Percentiles rank a stretch among this genome's conserved stretches.
These are phyloP conservation scores for Erythrolamprus reginae DNA, from an alignment of 2,113 vertebrate species.

Conservation along the genomic window DNA sequence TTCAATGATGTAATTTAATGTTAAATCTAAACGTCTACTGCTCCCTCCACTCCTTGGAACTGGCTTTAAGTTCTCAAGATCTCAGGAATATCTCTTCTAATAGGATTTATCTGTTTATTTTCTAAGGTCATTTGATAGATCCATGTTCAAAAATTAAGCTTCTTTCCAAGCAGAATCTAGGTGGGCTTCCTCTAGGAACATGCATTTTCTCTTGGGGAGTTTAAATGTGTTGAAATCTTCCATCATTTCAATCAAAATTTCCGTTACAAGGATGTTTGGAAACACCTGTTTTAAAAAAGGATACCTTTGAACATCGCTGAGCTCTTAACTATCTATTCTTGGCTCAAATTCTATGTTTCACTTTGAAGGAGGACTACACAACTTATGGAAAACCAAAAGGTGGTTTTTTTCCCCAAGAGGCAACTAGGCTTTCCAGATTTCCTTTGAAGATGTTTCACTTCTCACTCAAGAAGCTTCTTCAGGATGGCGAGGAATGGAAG, in stretches of 20 bases:
- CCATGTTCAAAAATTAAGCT: not conserved
- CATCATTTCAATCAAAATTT: not conserved
- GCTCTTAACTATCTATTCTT: not conserved
- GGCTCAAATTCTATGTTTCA: not conserved
- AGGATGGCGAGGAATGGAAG: too few relatives aligned
- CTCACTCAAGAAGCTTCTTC: too few relatives aligned
- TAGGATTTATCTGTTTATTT: not conserved
- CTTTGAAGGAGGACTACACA: not conserved
- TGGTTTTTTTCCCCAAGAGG: too few relatives aligned
- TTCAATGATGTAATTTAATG: not conserved
- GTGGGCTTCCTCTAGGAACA: not conserved
- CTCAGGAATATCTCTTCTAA: not conserved
- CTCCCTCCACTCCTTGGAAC: not conserved
- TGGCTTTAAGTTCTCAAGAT: not conserved
- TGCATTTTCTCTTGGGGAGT: not conserved
- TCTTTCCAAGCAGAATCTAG: not conserved
- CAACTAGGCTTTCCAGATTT: too few relatives aligned
- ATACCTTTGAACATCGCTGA: not conserved
- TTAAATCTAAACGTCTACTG: not conserved
- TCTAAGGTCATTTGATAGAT: not conserved
- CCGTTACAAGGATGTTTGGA: not conserved
- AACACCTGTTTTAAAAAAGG: not conserved
- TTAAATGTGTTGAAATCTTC: not conserved
- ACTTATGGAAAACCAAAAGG: not conserved
- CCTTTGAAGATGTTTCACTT: too few relatives aligned